A percentile compares a stretch with the other conserved stretches of the same genome.
Evolutionary conservation across 2,888 invertebrate species (phyloP).

Genomic region (Candidula unifasciata): DNA sequence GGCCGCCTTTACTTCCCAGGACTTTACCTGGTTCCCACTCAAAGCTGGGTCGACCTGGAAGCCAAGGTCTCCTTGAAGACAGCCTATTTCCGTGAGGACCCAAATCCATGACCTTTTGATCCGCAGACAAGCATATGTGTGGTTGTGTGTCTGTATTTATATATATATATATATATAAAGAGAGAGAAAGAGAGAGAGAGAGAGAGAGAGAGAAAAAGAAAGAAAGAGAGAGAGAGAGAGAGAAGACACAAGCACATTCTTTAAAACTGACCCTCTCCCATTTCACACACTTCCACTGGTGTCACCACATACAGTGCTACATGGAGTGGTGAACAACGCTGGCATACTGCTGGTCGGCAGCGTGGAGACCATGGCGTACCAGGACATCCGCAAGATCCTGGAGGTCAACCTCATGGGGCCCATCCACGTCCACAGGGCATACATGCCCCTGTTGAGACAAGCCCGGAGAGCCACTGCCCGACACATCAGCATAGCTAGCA

Average conservation of each 20-base stretch:
- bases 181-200: too few relatives aligned
- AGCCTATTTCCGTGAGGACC: too few relatives aligned
- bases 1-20: too few relatives aligned
- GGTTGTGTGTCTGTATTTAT: too few relatives aligned
- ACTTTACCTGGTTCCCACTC: too few relatives aligned
- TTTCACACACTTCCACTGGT: neutral
- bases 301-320: slow-evolving; percentile 57
- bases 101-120: too few relatives aligned
- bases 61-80: too few relatives aligned
- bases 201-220: too few relatives aligned
- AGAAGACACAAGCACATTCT: neutral
- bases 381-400: slow-evolving; percentile 66
- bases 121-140: too few relatives aligned
- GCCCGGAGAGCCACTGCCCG: slow-evolving; percentile 60
- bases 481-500: slow-evolving; percentile 70
- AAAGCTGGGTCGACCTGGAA: too few relatives aligned
- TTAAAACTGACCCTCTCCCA: neutral
- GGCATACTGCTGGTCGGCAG: slow-evolving; percentile 70
- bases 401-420: slow-evolving; percentile 70
- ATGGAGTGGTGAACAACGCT: slow-evolving; percentile 74
- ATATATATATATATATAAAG: too few relatives aligned
- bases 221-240: neutral
- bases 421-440: slow-evolving; percentile 66
- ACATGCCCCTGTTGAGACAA: slow-evolving; percentile 67
- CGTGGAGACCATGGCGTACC: slow-evolving; percentile 67